Conservation (phyloP, 2,113 vertebrate genomes). For the Cisticola juncidis region DNA sequence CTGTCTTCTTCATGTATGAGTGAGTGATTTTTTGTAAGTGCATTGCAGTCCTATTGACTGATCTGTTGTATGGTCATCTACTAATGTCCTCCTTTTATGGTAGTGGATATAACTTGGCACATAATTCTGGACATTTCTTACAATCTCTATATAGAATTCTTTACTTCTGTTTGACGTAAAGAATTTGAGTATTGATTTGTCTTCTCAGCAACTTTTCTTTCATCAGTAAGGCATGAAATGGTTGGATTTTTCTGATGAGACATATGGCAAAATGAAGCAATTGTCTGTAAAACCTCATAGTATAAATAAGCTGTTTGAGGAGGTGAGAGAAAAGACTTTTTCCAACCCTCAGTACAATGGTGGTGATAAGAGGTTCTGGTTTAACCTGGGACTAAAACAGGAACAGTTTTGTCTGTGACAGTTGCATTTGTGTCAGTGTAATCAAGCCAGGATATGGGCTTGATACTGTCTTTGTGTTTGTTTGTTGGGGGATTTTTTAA, state of each 20-base stretch:
- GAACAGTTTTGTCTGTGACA: not conserved
- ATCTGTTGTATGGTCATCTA: not conserved
- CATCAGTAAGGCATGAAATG: not conserved
- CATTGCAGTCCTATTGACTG: not conserved
- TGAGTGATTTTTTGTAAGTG: not conserved
- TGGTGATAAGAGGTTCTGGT: not conserved
- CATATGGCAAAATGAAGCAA: not conserved
- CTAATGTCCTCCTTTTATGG: not conserved
- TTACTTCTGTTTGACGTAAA: not conserved
- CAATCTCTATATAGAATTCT: not conserved
- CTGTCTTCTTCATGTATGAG: not conserved
- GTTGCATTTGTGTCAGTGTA: not conserved
- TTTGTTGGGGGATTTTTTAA: fast-evolving
- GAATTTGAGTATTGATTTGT: not conserved
- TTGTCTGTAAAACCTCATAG: not conserved
- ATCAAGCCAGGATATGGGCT: not conserved
- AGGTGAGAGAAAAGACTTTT: not conserved
- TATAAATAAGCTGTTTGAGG: not conserved
- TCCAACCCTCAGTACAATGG: not conserved
- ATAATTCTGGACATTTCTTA: not conserved
- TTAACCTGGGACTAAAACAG: not conserved
- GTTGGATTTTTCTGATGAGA: not conserved
- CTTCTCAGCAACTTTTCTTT: not conserved
- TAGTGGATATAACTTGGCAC: not conserved
- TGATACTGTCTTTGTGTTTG: not conserved